Evolutionary conservation across 1,140 invertebrate genomes (phyloP).

Genomic region (Aphis craccivora): DNA sequence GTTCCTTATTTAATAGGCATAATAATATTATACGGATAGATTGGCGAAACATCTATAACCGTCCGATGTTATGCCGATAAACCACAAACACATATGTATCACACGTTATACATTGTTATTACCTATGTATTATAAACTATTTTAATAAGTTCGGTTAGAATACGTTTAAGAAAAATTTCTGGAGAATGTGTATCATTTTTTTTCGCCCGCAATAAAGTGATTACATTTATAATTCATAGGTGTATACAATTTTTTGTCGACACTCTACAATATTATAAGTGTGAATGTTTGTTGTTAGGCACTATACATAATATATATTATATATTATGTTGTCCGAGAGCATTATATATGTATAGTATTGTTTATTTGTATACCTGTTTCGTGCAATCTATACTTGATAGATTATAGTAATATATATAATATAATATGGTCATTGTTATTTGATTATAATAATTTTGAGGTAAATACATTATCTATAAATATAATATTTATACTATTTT

Average conservation of each 20-base stretch:
- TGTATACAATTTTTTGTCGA: not conserved
- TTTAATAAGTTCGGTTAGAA: not conserved
- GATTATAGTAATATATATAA: not conserved
- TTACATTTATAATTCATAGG: not conserved
- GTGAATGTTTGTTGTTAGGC: not conserved
- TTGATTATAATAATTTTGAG: not conserved
- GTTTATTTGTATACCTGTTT: not conserved
- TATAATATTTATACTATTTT: not conserved
- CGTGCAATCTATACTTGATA: conserved; percentile 3
- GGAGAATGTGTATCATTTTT: not conserved
- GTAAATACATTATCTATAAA: not conserved
- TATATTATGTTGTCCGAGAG: not conserved
- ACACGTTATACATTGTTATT: not conserved
- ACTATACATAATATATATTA: too few relatives aligned
- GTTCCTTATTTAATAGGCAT: conserved; percentile 23
- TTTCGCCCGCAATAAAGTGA: not conserved
- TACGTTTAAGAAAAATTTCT: not conserved
- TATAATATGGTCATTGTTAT: not conserved
- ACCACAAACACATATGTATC: not conserved
- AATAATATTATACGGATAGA: conserved; percentile 1
- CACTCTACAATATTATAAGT: not conserved
- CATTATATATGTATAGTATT: too few relatives aligned
- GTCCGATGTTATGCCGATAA: not conserved
- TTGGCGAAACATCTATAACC: conserved; percentile 22
- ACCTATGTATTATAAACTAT: not conserved